Percentiles rank a stretch among this genome's conserved stretches.
These are phyloP conservation scores for Echinometra lucunter DNA, from an alignment of 53 echinoderm and acorn worm species.

Conservation along the genomic window DNA sequence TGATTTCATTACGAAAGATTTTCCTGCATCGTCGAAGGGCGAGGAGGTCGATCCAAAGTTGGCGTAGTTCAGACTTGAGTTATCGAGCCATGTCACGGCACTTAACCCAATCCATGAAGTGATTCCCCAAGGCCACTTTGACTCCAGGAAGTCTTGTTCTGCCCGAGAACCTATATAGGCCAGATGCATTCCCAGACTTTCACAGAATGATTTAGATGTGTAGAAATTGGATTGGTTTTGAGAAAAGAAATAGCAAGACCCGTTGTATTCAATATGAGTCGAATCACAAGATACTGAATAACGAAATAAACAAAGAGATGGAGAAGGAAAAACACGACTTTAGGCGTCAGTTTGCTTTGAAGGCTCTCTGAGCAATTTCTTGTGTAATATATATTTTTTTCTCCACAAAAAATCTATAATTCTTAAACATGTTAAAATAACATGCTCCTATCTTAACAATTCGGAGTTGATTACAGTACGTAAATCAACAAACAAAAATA, in stretches of 20 bases:
- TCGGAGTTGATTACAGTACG: too few relatives aligned
- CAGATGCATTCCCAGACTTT: background rate
- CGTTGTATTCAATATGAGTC: background rate
- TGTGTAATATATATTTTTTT: too few relatives aligned
- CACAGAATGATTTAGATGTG: background rate
- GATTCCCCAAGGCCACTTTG: background rate
- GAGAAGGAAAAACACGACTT: too few relatives aligned
- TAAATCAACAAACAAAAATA: too few relatives aligned
- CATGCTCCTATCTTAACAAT: too few relatives aligned
- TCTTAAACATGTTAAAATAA: too few relatives aligned
- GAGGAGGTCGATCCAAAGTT: background rate
- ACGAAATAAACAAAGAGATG: background rate
- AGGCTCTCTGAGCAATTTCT: too few relatives aligned
- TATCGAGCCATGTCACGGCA: conserved; percentile 4
- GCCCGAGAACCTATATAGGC: background rate
- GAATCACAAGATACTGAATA: background rate
- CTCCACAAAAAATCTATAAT: too few relatives aligned
- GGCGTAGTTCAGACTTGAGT: conserved; percentile 2
- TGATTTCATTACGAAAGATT: background rate
- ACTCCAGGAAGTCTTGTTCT: background rate
- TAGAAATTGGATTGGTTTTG: background rate
- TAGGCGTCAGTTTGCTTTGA: too few relatives aligned
- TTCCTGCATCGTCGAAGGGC: background rate
- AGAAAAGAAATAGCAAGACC: conserved; percentile 1
- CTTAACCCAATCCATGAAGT: background rate